Percentiles rank a stretch among this genome's conserved stretches.
These are phyloP conservation scores for Polyergus mexicanus DNA, from an alignment of 1,140 invertebrate species.

Conservation along the genomic window DNA sequence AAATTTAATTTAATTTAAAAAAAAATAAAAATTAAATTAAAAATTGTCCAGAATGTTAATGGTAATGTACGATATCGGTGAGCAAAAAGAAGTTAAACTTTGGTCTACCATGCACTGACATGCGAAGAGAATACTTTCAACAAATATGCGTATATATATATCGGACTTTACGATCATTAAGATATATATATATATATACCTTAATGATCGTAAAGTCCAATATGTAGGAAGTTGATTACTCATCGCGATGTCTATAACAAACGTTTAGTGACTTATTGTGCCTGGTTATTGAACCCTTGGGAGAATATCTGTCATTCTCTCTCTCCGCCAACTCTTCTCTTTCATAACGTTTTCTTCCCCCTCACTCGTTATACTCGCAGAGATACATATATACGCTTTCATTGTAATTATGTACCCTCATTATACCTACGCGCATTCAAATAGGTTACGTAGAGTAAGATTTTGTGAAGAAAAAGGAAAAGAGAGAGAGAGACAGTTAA, in stretches of 20 bases:
- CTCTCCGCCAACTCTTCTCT: background rate
- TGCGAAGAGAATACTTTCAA: background rate
- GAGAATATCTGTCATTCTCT: slow-evolving; percentile 61
- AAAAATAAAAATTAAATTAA: too few relatives aligned
- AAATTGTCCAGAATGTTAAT: background rate
- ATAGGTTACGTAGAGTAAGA: slow-evolving; percentile 68
- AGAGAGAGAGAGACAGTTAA: background rate
- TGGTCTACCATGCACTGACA: background rate
- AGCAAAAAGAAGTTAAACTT: background rate
- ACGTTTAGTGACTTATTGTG: slow-evolving; percentile 74
- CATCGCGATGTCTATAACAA: slow-evolving; percentile 70
- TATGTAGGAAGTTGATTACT: slow-evolving; percentile 76
- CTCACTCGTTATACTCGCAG: slow-evolving; percentile 45
- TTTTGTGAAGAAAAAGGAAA: background rate
- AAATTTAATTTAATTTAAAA: too few relatives aligned
- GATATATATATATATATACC: background rate
- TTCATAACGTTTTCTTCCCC: background rate
- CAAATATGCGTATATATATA: slow-evolving; percentile 31
- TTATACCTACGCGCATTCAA: slow-evolving; percentile 69
- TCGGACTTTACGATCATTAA: too few relatives aligned
- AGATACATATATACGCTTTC: slow-evolving; percentile 60
- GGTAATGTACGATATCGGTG: background rate
- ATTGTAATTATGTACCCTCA: slow-evolving; percentile 69
- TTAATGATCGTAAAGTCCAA: slow-evolving; percentile 65
- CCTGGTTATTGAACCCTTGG: slow-evolving; percentile 77